Percentiles rank a stretch among this genome's conserved stretches.
These are phyloP conservation scores for Champsocephalus gunnari DNA, from an alignment of 2,797 vertebrate genomes.

Conservation along the genomic window DNA sequence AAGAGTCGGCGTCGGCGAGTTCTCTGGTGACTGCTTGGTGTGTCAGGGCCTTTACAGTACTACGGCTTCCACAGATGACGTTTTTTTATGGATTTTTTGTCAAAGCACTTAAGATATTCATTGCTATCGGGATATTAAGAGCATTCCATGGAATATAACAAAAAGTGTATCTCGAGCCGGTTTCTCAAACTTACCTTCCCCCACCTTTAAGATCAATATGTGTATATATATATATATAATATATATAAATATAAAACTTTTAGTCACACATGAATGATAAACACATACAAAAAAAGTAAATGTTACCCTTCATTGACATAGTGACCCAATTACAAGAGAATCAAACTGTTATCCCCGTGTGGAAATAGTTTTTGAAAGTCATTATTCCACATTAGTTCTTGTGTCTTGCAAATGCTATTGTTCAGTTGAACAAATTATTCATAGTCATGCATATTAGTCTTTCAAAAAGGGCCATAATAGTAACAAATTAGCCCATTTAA, in stretches of 20 bases:
- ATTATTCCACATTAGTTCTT: conserved; percentile 48
- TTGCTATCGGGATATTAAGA: too few species aligned
- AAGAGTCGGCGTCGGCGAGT: too few species aligned
- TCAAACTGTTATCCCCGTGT: conserved; percentile 11
- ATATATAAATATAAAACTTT: background rate
- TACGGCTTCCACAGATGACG: too few species aligned
- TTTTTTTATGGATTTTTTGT: too few species aligned
- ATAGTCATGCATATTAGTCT: conserved; percentile 61
- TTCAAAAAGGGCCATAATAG: conserved; percentile 59
- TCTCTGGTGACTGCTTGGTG: too few species aligned
- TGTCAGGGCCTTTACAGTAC: too few species aligned
- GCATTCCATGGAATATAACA: too few species aligned
- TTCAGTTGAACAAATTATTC: conserved; percentile 49
- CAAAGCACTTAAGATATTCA: too few species aligned
- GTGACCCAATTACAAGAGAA: conserved; percentile 37
- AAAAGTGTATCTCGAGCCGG: too few species aligned
- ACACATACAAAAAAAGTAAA: conserved; percentile 6
- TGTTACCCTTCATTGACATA: conserved; percentile 21
- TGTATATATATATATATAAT: background rate
- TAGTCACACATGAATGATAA: background rate
- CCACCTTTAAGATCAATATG: background rate
- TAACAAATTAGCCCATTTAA: conserved; percentile 69
- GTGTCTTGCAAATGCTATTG: conserved; percentile 40
- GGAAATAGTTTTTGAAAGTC: conserved; percentile 26
- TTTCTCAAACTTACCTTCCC: too few species aligned